Evolutionary conservation across 2,797 vertebrate species (phyloP).

Genomic region (Xenopus petersii): DNA sequence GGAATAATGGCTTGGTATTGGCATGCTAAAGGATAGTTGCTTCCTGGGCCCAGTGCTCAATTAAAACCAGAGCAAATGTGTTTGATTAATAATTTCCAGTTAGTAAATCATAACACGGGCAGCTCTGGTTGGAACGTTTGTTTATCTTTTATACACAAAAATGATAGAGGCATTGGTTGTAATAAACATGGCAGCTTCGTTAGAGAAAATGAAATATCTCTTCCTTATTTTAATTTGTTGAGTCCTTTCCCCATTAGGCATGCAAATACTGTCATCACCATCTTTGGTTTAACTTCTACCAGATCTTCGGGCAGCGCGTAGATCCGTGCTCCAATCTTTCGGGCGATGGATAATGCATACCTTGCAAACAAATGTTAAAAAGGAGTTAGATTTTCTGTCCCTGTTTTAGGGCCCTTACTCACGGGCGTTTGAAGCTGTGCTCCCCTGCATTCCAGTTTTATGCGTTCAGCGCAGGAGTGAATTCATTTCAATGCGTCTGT

Average conservation of each 20-base stretch:
- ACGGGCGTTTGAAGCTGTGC: too few relatives aligned
- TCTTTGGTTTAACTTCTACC: constrained; percentile 94
- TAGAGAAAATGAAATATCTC: background rate
- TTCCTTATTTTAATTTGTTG: constrained; percentile 74
- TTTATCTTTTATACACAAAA: too few relatives aligned
- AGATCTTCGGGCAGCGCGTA: constrained; percentile 93
- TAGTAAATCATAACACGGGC: constrained; percentile 32
- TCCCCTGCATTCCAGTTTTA: too few relatives aligned
- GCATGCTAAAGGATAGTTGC: too few relatives aligned
- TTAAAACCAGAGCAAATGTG: too few relatives aligned
- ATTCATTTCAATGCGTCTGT: too few relatives aligned
- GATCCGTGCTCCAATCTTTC: constrained; percentile 92
- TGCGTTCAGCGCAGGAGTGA: too few relatives aligned
- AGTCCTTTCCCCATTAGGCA: constrained; percentile 89
- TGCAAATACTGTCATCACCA: constrained; percentile 96
- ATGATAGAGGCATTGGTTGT: constrained; percentile 57
- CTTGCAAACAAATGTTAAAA: constrained; percentile 60
- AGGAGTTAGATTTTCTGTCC: background rate
- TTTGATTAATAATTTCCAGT: too few relatives aligned
- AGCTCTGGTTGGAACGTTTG: constrained; percentile 51
- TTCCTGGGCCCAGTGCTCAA: too few relatives aligned
- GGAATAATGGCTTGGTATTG: too few relatives aligned
- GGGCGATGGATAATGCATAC: constrained; percentile 92
- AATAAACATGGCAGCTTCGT: constrained; percentile 57
- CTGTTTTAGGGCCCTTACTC: too few relatives aligned